Evolutionary conservation across 2,888 invertebrate species (phyloP).

Genomic region (Drosophila multiciliata): DNA sequence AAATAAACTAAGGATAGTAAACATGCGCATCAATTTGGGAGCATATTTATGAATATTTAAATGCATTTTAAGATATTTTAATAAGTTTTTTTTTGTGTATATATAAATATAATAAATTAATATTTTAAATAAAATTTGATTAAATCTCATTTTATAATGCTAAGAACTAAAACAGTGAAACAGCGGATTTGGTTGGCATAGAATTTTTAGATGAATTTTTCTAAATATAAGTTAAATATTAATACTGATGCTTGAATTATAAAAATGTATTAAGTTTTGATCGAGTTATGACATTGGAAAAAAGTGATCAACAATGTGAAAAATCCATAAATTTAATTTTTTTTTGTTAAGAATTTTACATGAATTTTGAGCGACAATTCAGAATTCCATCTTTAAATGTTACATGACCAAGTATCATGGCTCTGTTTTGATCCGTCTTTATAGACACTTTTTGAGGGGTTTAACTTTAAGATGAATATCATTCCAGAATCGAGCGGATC

Average conservation of each 20-base stretch:
- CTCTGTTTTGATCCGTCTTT: too few species aligned
- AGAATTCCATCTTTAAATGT: not conserved
- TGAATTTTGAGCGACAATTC: not conserved
- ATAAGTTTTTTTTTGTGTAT: too few species aligned
- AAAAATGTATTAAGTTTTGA: not conserved
- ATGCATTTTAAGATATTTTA: not conserved
- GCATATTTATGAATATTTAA: not conserved
- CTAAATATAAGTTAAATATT: not conserved
- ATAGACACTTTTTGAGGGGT: too few species aligned
- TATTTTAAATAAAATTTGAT: not conserved
- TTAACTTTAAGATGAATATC: too few species aligned
- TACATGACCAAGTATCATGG: not conserved
- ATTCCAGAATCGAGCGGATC: too few species aligned
- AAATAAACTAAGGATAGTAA: constrained; percentile 7
- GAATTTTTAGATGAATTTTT: not conserved
- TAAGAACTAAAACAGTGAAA: too few species aligned
- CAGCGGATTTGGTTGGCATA: not conserved
- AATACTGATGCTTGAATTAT: not conserved
- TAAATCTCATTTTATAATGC: not conserved
- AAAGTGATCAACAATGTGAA: not conserved
- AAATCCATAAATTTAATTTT: not conserved
- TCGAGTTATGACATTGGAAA: not conserved
- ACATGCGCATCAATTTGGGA: constrained; percentile 12
- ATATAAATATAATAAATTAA: not conserved
- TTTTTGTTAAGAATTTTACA: rapidly evolving